Conservation (phyloP, 2,888 invertebrate genomes). For the Acholoe squamosa region DNA sequence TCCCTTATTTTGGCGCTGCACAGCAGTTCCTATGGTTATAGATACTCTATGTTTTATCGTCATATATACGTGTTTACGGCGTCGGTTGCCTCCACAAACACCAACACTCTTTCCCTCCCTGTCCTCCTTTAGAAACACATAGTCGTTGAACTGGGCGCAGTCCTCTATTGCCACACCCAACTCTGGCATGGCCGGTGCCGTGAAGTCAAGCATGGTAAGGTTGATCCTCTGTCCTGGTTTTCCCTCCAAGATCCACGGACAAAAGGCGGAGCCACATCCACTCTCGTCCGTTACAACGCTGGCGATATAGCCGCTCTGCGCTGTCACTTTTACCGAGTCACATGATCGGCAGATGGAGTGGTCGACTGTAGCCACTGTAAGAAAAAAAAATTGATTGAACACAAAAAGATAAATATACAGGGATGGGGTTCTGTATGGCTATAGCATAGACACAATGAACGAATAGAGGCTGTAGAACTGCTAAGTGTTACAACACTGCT, state of each 20-base stretch:
- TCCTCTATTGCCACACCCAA: background rate
- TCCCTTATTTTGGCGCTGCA: conserved; percentile 62
- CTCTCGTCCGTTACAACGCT: conserved; percentile 61
- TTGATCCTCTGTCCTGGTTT: conserved; percentile 60
- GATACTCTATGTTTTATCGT: conserved; percentile 44
- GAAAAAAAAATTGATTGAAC: background rate
- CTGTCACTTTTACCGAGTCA: conserved; percentile 62
- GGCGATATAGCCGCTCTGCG: conserved; percentile 55
- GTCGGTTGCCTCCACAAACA: conserved; percentile 47
- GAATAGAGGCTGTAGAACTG: no score
- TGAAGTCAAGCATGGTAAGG: conserved; percentile 63
- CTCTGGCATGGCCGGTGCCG: conserved; percentile 21
- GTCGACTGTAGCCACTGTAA: conserved; percentile 61
- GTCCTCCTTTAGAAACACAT: conserved; percentile 61
- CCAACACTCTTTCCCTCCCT: conserved; percentile 42
- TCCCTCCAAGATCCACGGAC: conserved; percentile 63
- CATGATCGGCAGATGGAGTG: conserved; percentile 57
- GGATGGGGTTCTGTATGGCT: no score
- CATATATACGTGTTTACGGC: conserved; percentile 55
- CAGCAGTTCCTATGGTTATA: conserved; percentile 36
- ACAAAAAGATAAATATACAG: background rate
- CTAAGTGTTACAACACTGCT: no score
- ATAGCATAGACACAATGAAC: no score
- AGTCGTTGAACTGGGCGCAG: conserved; percentile 55
- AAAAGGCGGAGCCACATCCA: conserved; percentile 55